Evolutionary conservation across 2,113 vertebrate species (phyloP).

Genomic region (Spea multiplicata): DNA sequence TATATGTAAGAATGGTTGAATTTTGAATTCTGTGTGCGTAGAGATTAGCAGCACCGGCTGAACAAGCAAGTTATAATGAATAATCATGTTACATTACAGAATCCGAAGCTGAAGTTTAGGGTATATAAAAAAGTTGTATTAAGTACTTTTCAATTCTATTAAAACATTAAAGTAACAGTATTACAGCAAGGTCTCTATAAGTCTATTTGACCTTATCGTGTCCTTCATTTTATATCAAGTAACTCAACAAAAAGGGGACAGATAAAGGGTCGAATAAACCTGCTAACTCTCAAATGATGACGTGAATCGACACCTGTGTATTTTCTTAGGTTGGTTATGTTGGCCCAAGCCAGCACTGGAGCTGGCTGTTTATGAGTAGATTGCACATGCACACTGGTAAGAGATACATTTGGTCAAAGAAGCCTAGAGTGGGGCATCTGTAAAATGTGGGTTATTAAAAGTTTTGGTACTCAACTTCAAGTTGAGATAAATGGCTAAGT

Average conservation of each 20-base stretch:
- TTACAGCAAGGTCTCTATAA: neutral
- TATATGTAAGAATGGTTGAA: constrained; percentile 12
- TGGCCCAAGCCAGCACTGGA: too few relatives aligned
- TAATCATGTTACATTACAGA: neutral
- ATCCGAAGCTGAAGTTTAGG: neutral
- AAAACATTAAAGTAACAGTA: constrained; percentile 21
- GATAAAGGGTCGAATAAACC: neutral
- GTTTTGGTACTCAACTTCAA: neutral
- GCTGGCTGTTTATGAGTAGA: neutral
- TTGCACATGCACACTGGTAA: neutral
- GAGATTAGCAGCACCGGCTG: neutral
- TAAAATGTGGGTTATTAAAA: neutral
- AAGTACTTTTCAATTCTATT: neutral
- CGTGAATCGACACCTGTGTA: neutral
- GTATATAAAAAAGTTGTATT: constrained; percentile 12
- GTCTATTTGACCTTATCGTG: neutral
- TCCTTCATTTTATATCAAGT: neutral
- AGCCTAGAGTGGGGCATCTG: neutral
- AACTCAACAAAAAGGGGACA: neutral
- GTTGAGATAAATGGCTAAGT: too few relatives aligned
- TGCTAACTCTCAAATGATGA: neutral
- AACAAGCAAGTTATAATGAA: neutral
- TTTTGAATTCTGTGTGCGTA: neutral
- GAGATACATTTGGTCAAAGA: too few relatives aligned
- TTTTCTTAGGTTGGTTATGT: neutral